These are phyloP conservation scores for Spongilla lacustris DNA, from an alignment of 37 sponge, comb jelly and placozoan species.

Conservation along the genomic window DNA sequence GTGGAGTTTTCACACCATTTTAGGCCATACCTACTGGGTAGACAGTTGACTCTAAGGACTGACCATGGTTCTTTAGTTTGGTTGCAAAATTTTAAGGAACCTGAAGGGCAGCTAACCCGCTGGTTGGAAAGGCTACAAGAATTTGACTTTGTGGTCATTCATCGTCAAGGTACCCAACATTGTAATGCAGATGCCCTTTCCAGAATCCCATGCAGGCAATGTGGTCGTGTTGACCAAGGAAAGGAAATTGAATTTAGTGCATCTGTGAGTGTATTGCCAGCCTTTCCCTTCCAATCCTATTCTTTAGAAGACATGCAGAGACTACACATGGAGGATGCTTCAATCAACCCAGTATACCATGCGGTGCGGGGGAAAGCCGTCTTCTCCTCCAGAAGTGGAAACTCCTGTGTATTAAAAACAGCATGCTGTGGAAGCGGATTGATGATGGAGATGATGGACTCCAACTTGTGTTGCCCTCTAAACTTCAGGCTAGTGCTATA, in stretches of 20 bases:
- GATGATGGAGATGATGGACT: background rate
- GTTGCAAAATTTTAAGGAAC: conserved; percentile 48
- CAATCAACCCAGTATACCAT: no score
- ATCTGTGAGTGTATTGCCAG: no score
- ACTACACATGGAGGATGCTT: no score
- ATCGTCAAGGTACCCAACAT: conserved; percentile 39
- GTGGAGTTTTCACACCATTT: conserved; percentile 31
- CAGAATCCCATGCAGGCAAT: conserved; percentile 17
- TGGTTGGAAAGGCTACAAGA: conserved; percentile 37
- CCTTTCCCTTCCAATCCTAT: no score
- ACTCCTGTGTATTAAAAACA: no score
- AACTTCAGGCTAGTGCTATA: background rate
- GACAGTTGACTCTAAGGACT: conserved; percentile 15
- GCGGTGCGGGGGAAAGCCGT: no score
- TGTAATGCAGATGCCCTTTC: conserved; percentile 34
- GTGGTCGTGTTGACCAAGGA: conserved; percentile 8
- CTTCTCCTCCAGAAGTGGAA: no score
- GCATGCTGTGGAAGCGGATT: no score
- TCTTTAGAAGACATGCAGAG: no score
- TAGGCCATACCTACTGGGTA: conserved; percentile 38
- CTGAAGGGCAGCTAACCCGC: conserved; percentile 29
- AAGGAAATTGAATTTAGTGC: no score
- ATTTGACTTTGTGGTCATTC: conserved; percentile 27
- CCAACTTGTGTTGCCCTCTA: conserved; percentile 9
- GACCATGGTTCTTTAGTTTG: conserved; percentile 36